Evolutionary conservation across 2,888 invertebrate genomes (phyloP), one percentile per base, ranked within the genome.

Genomic region (Spisula subtruncata): DNA sequence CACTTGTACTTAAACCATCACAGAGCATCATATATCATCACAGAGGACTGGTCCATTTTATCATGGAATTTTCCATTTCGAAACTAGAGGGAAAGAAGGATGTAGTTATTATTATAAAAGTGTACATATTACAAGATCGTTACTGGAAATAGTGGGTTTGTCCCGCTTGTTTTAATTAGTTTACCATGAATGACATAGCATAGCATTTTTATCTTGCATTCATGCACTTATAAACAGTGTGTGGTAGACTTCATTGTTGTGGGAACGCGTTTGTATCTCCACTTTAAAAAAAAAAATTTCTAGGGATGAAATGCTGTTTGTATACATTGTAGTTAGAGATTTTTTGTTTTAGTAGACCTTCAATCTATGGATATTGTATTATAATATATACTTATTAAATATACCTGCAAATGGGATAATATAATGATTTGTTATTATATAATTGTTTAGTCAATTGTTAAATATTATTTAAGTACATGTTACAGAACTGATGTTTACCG

Each of bases 381-480:
- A 94, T 94, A 90, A 92, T 92, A 91, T 90, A 91, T 91, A 90
- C 81, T 91, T 90, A 87, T 90, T 92, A 92, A 90, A 89, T 93
- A 92, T 91, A 93, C 92, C 91, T 90, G 89, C 91, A 90, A 86
- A 86, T 89, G 90, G 92, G 91, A 90, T 56, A 88, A 41, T 88
- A 87, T 89, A 86, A 92, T 90, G 89, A 91, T 89, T 93, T 93
- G 93, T 93, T 94, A 91, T 93, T 92, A 89, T 92, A 91, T 92
- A 92, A 90, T 90, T 90, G 92, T 94, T 93, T 94, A 94, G 93
- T 94, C 94, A 93, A 92, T 80, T 94, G 93, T 93, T 94, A 93
- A 89, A 91, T 90, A 91, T 94, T 94, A 94, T 94, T 94, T 94
- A 94, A 93, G 90, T 87, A 92, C 83, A 94, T 95, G 95, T 94